phyloP scores from a whole-genome alignment of 2,797 vertebrate species.

The Acomys russatus region DNA sequence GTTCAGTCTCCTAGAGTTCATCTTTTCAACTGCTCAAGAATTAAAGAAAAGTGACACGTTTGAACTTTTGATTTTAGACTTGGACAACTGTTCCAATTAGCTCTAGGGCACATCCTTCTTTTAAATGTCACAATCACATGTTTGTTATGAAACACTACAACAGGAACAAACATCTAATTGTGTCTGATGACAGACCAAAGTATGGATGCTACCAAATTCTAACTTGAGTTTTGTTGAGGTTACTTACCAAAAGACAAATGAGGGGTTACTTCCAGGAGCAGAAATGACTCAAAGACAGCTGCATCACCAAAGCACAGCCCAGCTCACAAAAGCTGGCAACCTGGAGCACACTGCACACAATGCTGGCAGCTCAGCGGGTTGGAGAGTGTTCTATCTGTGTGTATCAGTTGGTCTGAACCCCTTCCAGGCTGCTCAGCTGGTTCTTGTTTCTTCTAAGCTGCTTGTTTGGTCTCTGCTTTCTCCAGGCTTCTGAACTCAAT shows the following conservation, averaged over 20 bases:
- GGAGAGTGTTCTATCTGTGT: not conserved
- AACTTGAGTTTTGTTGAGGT: not conserved
- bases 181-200: not conserved
- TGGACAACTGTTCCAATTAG: not conserved
- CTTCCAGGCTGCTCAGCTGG: no score
- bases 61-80: conserved; percentile 41
- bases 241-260: not conserved
- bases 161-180: not conserved
- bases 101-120: conserved; percentile 1
- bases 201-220: not conserved
- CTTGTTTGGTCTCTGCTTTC: not conserved
- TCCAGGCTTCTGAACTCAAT: not conserved
- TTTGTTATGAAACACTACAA: not conserved
- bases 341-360: not conserved
- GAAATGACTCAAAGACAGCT: not conserved
- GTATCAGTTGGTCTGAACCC: not conserved
- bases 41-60: conserved; percentile 23
- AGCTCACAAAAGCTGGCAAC: not conserved
- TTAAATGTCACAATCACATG: conserved; percentile 23
- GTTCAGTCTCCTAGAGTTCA: conserved; percentile 37
- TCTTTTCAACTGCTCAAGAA: conserved; percentile 28
- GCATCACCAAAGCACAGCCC: not conserved
- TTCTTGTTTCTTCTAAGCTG: not conserved
- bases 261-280: not conserved
- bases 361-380: not conserved